These are phyloP conservation scores for Proisotoma minuta DNA, from an alignment of 2,888 invertebrate species.

Conservation along the genomic window DNA sequence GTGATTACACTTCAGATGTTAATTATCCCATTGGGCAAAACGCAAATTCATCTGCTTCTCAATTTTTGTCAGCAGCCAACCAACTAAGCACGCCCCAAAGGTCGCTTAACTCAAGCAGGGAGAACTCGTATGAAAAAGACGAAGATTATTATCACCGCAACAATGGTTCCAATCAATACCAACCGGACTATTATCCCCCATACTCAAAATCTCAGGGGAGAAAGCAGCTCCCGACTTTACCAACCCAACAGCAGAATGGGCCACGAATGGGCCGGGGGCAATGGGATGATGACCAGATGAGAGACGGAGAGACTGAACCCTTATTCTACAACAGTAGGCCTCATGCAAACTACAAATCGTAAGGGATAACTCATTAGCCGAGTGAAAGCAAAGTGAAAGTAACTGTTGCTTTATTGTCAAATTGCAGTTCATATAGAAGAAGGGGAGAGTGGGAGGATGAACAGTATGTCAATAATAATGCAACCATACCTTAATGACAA, in stretches of 20 bases:
- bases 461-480: too few species aligned
- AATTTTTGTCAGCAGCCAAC: constrained; percentile 73
- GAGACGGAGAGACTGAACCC: constrained; percentile 61
- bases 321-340: constrained; percentile 86
- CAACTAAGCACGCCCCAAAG: constrained; percentile 73
- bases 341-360: constrained; percentile 57
- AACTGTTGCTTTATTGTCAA: constrained; percentile 3
- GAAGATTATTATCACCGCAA: constrained; percentile 53
- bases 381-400: too few species aligned
- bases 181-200: constrained; percentile 13
- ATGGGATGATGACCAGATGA: constrained; percentile 52
- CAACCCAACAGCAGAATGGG: constrained; percentile 26
- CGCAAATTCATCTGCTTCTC: constrained; percentile 86
- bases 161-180: constrained; percentile 19
- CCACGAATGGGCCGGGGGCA: constrained; percentile 48
- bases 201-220: constrained; percentile 19
- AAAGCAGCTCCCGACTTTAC: constrained; percentile 38
- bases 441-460: constrained; percentile 27
- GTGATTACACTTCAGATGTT: constrained; percentile 93
- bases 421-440: constrained; percentile 21
- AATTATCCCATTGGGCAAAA: constrained; percentile 88
- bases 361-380: too few species aligned
- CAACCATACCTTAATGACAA: too few species aligned
- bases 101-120: constrained; percentile 71
- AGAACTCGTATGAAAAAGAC: constrained; percentile 77